Conservation (phyloP, 2,113 vertebrate genomes). For the Osmerus mordax region DNA sequence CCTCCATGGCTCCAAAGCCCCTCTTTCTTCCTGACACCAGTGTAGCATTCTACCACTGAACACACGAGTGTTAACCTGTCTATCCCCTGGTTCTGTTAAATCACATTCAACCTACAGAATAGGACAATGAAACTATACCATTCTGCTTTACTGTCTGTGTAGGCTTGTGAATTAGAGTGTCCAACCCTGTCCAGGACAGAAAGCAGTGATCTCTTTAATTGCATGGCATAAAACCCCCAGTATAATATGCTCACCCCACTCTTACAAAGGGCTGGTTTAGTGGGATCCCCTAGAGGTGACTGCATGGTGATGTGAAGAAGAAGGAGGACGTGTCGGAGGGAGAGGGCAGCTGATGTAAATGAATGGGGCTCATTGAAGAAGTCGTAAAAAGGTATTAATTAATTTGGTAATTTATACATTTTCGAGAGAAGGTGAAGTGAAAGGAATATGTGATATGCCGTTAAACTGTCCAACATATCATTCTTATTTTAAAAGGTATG, state of each 20-base stretch:
- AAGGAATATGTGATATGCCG: slow-evolving; percentile 52
- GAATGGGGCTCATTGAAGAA: slow-evolving; percentile 52
- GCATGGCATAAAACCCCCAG: slow-evolving; percentile 62
- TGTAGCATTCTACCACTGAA: neutral
- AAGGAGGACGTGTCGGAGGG: slow-evolving; percentile 22
- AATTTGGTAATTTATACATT: slow-evolving; percentile 61
- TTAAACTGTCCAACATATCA: slow-evolving; percentile 49
- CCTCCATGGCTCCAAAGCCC: neutral
- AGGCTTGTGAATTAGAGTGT: slow-evolving; percentile 57
- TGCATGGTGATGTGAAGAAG: slow-evolving; percentile 39
- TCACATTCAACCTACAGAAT: neutral
- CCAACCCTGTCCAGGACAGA: slow-evolving; percentile 58
- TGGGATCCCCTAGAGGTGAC: slow-evolving; percentile 62
- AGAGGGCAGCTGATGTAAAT: slow-evolving; percentile 49
- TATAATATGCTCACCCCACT: slow-evolving; percentile 56
- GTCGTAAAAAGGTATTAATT: slow-evolving; percentile 61
- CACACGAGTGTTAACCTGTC: neutral
- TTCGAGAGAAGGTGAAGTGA: slow-evolving; percentile 50
- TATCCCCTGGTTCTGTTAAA: neutral
- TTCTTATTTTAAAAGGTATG: slow-evolving; percentile 35
- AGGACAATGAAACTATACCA: slow-evolving; percentile 51
- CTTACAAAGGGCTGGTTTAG: slow-evolving; percentile 51
- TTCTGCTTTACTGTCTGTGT: slow-evolving; percentile 48
- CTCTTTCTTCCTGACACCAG: too few species aligned
- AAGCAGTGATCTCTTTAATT: slow-evolving; percentile 68